phyloP scores from a whole-genome alignment of 92 coral and sea anemone genomes.

The Zoanthus gigantus region DNA sequence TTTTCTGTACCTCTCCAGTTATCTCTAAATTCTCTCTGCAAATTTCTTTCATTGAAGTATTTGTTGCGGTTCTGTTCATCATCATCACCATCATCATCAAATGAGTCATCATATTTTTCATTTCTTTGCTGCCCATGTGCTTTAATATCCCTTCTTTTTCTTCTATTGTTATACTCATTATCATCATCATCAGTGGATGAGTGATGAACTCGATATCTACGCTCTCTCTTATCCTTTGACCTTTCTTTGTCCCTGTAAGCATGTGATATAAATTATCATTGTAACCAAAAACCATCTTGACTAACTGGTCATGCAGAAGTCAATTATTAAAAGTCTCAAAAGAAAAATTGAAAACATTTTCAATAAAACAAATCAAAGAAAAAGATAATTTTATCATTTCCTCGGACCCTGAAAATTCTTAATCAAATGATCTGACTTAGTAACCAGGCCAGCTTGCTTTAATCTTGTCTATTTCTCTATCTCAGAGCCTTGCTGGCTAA shows the following conservation, averaged over 20 bases:
- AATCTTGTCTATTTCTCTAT: no score
- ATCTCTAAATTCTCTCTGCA: conserved; percentile 40
- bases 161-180: neutral
- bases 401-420: no score
- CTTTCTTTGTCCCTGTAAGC: conserved; percentile 23
- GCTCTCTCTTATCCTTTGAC: conserved; percentile 31
- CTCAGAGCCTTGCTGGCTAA: no score
- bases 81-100: conserved; percentile 20
- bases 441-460: no score
- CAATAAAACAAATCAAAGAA: no score
- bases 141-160: neutral
- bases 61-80: conserved; percentile 25
- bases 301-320: neutral
- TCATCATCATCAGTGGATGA: conserved; percentile 45
- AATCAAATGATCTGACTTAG: no score
- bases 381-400: no score
- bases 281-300: neutral
- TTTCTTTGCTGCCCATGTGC: conserved; percentile 15
- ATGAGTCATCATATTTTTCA: neutral
- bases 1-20: conserved; percentile 18
- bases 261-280: neutral
- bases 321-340: neutral
- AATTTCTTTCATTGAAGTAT: conserved; percentile 38
- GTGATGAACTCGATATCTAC: conserved; percentile 31
- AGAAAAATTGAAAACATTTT: no score